These are phyloP conservation scores for Trichopoda pennipes DNA, from an alignment of 2,888 invertebrate species.

Conservation along the genomic window DNA sequence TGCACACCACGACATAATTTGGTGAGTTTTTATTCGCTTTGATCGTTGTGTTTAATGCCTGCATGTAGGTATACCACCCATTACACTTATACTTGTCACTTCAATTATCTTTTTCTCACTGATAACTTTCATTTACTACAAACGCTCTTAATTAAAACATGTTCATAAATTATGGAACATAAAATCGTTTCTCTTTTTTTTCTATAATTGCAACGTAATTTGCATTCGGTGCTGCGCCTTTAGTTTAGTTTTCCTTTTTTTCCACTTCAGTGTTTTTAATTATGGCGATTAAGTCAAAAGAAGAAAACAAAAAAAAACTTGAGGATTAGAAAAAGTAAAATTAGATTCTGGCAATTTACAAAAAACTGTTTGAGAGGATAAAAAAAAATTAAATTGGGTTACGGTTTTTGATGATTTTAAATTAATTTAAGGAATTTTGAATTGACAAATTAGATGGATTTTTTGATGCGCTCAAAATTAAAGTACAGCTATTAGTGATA, in stretches of 20 bases:
- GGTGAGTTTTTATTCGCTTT: conserved; percentile 25
- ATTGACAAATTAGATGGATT: too few species aligned
- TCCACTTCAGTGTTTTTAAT: conserved; percentile 19
- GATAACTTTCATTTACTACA: conserved; percentile 23
- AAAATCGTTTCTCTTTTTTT: conserved; percentile 50
- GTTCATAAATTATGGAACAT: conserved; percentile 58
- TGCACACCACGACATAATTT: conserved; percentile 32
- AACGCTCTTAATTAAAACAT: conserved; percentile 64
- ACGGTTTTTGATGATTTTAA: neutral
- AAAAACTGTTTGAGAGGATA: conserved; percentile 14
- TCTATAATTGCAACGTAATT: conserved; percentile 32
- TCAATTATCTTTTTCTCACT: conserved; percentile 33
- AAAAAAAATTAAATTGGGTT: conserved; percentile 15
- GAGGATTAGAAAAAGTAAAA: conserved; percentile 20
- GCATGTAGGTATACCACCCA: neutral
- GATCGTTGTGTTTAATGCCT: neutral
- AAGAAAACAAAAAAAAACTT: neutral
- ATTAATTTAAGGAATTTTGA: neutral
- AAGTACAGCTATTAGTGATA: too few species aligned
- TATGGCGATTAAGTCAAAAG: neutral
- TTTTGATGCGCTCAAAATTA: too few species aligned
- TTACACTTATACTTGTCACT: conserved; percentile 32
- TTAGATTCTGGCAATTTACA: conserved; percentile 40
- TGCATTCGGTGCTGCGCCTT: conserved; percentile 32
- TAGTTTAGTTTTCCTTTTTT: neutral